Conservation (phyloP, 35 echinoderm and acorn worm species). For the Heliocidaris erythrogramma region DNA sequence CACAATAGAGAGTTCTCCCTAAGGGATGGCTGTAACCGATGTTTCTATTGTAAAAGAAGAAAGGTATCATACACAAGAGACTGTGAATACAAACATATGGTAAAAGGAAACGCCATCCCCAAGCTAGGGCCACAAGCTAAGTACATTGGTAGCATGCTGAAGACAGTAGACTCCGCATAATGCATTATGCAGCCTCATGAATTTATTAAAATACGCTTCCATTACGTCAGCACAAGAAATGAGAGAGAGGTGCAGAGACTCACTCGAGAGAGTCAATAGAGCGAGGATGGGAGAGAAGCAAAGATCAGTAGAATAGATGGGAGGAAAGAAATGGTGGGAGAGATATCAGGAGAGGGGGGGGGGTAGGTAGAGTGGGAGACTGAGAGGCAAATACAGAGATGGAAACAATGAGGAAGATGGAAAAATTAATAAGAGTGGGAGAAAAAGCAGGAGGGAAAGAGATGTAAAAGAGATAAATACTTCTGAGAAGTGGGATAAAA, state of each 20-base stretch:
- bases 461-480: too few species aligned
- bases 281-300: neutral
- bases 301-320: neutral
- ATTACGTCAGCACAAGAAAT: neutral
- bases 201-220: slow-evolving; percentile 19
- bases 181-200: slow-evolving; percentile 36
- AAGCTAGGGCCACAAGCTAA: neutral
- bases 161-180: neutral
- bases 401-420: too few species aligned
- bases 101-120: neutral
- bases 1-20: neutral
- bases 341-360: neutral
- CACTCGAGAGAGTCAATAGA: neutral
- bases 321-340: neutral
- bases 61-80: slow-evolving; percentile 10
- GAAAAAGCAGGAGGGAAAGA: neutral
- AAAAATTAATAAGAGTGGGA: neutral
- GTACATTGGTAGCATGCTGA: neutral
- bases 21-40: neutral
- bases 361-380: too few species aligned
- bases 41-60: neutral
- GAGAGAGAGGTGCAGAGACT: neutral
- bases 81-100: slow-evolving; percentile 9
- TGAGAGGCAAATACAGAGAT: too few species aligned
- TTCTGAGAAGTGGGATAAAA: too few species aligned